Evolutionary conservation across 2,888 invertebrate genomes (phyloP).

Genomic region (Clistopyga incitator): DNA sequence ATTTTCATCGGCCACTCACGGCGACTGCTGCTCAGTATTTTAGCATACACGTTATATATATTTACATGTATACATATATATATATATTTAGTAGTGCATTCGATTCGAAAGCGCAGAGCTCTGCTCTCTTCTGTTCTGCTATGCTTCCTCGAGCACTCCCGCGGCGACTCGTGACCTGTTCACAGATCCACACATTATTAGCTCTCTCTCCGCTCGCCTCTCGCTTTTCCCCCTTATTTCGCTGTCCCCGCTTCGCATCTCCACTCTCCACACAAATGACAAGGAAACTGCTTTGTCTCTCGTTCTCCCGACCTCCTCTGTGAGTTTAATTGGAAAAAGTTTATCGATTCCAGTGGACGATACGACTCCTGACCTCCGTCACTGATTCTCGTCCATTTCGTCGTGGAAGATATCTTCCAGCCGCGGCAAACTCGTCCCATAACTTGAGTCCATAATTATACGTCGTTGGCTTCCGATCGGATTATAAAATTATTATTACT

Average conservation of each 20-base stretch:
- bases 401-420: neutral
- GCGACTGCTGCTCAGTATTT: slow-evolving; percentile 1
- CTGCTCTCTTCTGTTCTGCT: slow-evolving; percentile 32
- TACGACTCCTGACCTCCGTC: slow-evolving; percentile 3
- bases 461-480: neutral
- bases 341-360: slow-evolving; percentile 36
- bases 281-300: slow-evolving; percentile 27
- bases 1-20: slow-evolving; percentile 1
- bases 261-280: slow-evolving; percentile 22
- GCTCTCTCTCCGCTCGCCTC: slow-evolving; percentile 22
- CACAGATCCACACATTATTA: slow-evolving; percentile 61
- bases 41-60: neutral
- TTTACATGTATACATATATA: slow-evolving; percentile 11
- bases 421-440: slow-evolving; percentile 10
- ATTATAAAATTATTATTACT: neutral
- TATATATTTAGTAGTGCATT: slow-evolving; percentile 34
- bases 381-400: neutral
- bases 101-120: slow-evolving; percentile 57
- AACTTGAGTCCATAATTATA: neutral
- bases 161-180: slow-evolving; percentile 58
- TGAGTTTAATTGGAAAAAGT: slow-evolving; percentile 53
- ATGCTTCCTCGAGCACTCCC: slow-evolving; percentile 50
- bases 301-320: slow-evolving; percentile 32
- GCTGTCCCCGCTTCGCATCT: slow-evolving; percentile 1
- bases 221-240: slow-evolving; percentile 35